Conservation (phyloP, 35 echinoderm and acorn worm genomes). For the Ptychodera flava region DNA sequence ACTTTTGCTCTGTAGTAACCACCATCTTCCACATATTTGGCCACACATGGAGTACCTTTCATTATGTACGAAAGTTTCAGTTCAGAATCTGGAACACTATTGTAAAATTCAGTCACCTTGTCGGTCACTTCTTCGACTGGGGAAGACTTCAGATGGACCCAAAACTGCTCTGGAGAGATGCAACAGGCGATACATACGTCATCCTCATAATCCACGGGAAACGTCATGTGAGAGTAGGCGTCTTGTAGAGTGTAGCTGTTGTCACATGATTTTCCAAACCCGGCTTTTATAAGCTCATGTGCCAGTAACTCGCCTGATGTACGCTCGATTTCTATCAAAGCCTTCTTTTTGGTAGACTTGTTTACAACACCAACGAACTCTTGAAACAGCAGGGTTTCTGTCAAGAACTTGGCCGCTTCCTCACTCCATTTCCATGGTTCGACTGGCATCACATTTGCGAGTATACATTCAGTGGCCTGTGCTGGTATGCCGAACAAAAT, state of each 20-base stretch:
- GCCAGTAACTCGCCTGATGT: neutral
- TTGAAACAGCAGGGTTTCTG: neutral
- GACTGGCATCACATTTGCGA: neutral
- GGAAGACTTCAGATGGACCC: neutral
- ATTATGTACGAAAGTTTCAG: neutral
- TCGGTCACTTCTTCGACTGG: neutral
- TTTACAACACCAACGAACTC: neutral
- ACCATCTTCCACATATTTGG: constrained; percentile 12
- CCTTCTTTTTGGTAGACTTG: neutral
- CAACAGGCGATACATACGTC: neutral
- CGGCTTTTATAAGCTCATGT: neutral
- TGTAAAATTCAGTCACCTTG: neutral
- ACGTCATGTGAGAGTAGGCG: neutral
- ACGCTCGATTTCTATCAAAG: neutral
- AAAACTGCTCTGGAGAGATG: neutral
- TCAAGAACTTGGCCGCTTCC: neutral
- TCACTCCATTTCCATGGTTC: neutral
- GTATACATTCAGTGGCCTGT: neutral
- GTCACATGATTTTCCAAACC: neutral
- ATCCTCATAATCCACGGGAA: neutral
- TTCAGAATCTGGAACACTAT: neutral
- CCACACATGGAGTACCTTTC: constrained; percentile 3
- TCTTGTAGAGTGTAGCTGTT: neutral
- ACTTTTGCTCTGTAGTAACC: constrained; percentile 15
- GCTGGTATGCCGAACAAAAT: neutral